These are phyloP conservation scores for Bombycilla garrulus DNA, from an alignment of 2,113 vertebrate genomes.

Conservation along the genomic window DNA sequence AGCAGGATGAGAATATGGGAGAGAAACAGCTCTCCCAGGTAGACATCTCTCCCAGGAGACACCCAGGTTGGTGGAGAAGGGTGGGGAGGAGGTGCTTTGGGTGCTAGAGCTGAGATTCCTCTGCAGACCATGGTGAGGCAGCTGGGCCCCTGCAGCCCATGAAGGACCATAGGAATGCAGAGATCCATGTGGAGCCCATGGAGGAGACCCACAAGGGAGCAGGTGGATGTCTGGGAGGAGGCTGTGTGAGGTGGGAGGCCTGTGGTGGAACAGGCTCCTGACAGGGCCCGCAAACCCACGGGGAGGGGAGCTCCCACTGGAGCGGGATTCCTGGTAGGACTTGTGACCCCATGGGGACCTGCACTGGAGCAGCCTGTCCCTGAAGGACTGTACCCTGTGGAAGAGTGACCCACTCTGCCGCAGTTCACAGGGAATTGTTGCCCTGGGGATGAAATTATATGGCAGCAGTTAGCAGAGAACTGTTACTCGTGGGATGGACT, in stretches of 20 bases:
- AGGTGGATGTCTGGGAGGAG: not conserved
- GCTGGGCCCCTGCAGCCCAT: not conserved
- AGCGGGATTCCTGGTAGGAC: not conserved
- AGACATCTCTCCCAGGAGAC: too few species aligned
- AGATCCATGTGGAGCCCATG: not conserved
- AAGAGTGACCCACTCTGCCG: not conserved
- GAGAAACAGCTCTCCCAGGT: not conserved
- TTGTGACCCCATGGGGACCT: not conserved
- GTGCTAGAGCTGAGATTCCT: not conserved
- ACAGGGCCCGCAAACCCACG: not conserved
- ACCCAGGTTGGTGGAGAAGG: not conserved
- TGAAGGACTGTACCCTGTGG: not conserved
- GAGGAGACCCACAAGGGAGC: not conserved
- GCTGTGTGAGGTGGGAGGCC: fast-evolving
- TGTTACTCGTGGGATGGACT: fast-evolving
- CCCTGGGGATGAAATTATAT: not conserved
- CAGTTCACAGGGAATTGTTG: not conserved
- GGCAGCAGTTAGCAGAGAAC: not conserved
- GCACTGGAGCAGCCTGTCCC: not conserved
- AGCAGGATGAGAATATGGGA: not conserved
- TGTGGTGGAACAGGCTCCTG: not conserved
- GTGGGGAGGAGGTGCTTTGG: not conserved
- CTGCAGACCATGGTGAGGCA: not conserved
- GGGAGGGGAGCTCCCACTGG: not conserved
- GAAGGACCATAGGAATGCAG: not conserved